Conservation (phyloP, 2,888 invertebrate species). For the Fissipunctia ypsillon region DNA sequence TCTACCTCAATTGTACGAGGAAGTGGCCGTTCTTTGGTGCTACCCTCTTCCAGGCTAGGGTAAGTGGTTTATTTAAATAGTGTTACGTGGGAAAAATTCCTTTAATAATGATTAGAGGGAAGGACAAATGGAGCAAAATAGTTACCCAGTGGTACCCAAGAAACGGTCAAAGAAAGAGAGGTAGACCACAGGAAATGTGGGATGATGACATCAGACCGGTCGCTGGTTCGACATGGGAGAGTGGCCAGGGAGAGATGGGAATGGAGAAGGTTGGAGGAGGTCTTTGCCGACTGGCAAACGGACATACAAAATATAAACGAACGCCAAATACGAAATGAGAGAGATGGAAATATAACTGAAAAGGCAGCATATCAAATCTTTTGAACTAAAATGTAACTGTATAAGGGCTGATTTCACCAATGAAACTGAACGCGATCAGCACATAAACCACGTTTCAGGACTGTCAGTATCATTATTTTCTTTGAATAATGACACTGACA, state of each 20-base stretch:
- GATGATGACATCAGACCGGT: neutral
- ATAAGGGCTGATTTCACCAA: too few species aligned
- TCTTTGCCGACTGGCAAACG: too few species aligned
- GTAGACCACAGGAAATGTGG: neutral
- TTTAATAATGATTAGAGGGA: neutral
- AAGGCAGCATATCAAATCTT: too few species aligned
- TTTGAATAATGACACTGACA: too few species aligned
- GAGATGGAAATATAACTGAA: too few species aligned
- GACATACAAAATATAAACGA: neutral
- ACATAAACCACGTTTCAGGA: too few species aligned
- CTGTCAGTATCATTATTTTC: too few species aligned
- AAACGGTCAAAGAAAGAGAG: neutral
- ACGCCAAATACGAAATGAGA: too few species aligned
- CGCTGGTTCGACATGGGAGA: neutral
- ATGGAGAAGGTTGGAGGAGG: neutral
- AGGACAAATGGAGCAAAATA: neutral
- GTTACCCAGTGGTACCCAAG: neutral
- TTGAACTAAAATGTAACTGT: too few species aligned
- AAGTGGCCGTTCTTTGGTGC: slow-evolving; percentile 99
- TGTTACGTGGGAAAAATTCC: too few species aligned
- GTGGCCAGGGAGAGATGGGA: neutral
- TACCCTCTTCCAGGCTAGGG: slow-evolving; percentile 97
- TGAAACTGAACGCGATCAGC: too few species aligned
- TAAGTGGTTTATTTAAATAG: slow-evolving; percentile 76
- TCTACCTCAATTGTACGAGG: slow-evolving; percentile 98